phyloP scores from a whole-genome alignment of 1,140 invertebrate genomes.

The Choristoneura fumiferana region DNA sequence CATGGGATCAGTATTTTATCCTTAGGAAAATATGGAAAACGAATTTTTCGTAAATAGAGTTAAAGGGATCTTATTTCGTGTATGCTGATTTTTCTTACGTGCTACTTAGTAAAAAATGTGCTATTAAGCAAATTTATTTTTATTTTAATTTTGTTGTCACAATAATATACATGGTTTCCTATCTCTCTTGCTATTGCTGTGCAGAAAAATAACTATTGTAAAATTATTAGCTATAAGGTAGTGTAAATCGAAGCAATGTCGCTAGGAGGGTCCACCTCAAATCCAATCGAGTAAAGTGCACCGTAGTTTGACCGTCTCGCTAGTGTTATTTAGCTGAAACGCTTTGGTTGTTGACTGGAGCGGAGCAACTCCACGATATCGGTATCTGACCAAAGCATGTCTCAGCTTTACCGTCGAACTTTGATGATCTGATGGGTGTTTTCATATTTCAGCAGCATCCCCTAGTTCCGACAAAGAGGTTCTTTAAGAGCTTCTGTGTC shows the following conservation, averaged over 20 bases:
- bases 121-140: no score
- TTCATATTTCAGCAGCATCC: slow-evolving; percentile 6
- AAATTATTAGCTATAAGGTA: not conserved
- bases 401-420: not conserved
- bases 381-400: slow-evolving; percentile 3
- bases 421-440: not conserved
- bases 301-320: slow-evolving; percentile 40
- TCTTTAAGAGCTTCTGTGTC: slow-evolving; percentile 35
- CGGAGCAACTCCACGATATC: slow-evolving; percentile 24
- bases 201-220: not conserved
- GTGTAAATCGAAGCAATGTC: slow-evolving; percentile 32
- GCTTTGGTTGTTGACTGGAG: slow-evolving; percentile 61
- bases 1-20: slow-evolving; percentile 56
- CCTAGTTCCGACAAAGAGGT: slow-evolving; percentile 13
- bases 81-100: slow-evolving; percentile 7
- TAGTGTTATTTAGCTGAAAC: slow-evolving; percentile 68
- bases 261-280: slow-evolving; percentile 55
- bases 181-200: no score
- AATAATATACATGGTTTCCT: no score
- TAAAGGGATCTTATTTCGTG: slow-evolving; percentile 31
- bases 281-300: slow-evolving; percentile 71
- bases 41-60: slow-evolving; percentile 43
- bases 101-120: not conserved
- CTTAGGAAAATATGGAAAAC: slow-evolving; percentile 39
- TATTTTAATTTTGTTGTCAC: no score